Conservation (phyloP, 2,888 invertebrate genomes). For the Salpingus planirostris region DNA sequence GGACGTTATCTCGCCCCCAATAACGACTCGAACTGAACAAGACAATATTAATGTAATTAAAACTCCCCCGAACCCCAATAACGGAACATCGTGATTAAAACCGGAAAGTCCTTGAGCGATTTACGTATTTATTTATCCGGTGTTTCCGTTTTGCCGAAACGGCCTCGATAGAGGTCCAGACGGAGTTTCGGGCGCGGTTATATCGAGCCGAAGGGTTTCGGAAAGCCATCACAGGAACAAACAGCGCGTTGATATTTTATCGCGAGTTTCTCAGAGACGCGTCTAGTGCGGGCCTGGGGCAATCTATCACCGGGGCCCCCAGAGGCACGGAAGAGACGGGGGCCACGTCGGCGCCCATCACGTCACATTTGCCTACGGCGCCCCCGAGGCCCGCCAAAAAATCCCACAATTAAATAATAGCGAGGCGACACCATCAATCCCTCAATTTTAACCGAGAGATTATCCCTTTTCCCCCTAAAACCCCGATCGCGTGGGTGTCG, state of each 20-base stretch:
- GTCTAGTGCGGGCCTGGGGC: conserved; percentile 25
- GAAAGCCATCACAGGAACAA: conserved; percentile 19
- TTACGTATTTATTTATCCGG: conserved; percentile 8
- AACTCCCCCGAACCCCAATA: too few relatives aligned
- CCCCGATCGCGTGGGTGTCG: too few relatives aligned
- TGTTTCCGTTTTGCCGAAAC: conserved; percentile 2
- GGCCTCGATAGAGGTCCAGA: conserved; percentile 8
- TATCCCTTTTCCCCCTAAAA: too few relatives aligned
- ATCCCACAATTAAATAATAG: too few relatives aligned
- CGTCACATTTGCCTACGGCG: conserved; percentile 4
- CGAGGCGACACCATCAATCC: too few relatives aligned
- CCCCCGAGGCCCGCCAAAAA: too few relatives aligned
- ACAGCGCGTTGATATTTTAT: conserved; percentile 28
- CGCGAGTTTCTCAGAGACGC: conserved; percentile 22
- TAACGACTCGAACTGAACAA: too few relatives aligned
- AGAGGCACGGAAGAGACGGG: conserved; percentile 19
- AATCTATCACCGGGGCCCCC: conserved; percentile 26
- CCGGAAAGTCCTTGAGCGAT: too few relatives aligned
- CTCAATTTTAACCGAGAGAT: too few relatives aligned
- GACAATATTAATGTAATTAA: too few relatives aligned
- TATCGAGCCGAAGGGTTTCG: conserved; percentile 15
- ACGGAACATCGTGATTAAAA: too few relatives aligned
- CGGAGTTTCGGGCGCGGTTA: conserved; percentile 11
- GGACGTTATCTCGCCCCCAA: too few relatives aligned
- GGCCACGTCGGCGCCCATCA: conserved; percentile 21